Percentiles rank a stretch among this genome's conserved stretches.
Evolutionary conservation across 2,888 invertebrate genomes (phyloP).

Genomic region (Scaptomyza caliginosa): DNA sequence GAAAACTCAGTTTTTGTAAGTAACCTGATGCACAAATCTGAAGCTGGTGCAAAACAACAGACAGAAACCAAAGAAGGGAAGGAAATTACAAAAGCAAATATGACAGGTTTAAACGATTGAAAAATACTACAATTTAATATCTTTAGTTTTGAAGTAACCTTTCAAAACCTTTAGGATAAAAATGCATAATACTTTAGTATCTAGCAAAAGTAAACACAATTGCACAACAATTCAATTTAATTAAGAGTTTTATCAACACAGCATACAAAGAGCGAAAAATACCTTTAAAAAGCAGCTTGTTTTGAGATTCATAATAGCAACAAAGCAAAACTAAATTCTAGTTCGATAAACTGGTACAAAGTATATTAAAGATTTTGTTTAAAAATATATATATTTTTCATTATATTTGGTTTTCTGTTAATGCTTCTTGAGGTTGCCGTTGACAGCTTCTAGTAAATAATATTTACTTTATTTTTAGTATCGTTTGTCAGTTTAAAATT

Average conservation of each 20-base stretch:
- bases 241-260: conserved; percentile 59
- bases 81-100: no score
- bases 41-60: not conserved
- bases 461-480: conserved; percentile 9
- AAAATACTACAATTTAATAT: no score
- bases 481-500: not conserved
- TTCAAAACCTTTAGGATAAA: no score
- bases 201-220: conserved; percentile 62
- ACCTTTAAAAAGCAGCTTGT: conserved; percentile 8
- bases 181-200: no score
- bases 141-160: no score
- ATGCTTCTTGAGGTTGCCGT: not conserved
- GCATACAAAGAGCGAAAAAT: not conserved
- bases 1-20: conserved; percentile 5
- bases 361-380: not conserved
- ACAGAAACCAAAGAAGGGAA: no score
- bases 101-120: no score
- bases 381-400: not conserved
- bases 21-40: not conserved
- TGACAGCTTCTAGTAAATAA: conserved; percentile 5
- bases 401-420: not conserved
- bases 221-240: conserved; percentile 75
- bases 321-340: not conserved
- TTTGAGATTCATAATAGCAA: not conserved
- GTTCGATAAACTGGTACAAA: not conserved